Conservation (phyloP, 2,888 invertebrate genomes). For the Tachystola acroxantha region DNA sequence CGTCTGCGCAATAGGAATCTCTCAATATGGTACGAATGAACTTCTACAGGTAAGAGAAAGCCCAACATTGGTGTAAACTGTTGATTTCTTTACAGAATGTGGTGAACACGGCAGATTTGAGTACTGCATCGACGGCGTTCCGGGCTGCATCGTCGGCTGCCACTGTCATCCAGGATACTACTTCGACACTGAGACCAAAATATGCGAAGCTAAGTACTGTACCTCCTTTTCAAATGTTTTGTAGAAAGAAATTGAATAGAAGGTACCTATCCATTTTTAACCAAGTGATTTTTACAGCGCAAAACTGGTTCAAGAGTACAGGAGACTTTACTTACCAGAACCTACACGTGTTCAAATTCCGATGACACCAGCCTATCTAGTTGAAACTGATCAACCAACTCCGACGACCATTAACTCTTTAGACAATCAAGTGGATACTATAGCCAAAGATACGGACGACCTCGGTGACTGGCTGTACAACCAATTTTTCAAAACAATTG, state of each 20-base stretch:
- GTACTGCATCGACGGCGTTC: constrained; percentile 59
- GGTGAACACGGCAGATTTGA: constrained; percentile 63
- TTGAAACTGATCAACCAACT: constrained; percentile 18
- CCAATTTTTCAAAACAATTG: constrained; percentile 67
- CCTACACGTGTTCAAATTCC: constrained; percentile 27
- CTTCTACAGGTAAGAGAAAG: too few species aligned
- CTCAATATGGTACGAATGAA: constrained; percentile 8
- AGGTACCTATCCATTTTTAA: background rate
- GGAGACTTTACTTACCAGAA: constrained; percentile 31
- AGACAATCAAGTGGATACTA: constrained; percentile 39
- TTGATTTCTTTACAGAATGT: constrained; percentile 45
- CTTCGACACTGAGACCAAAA: constrained; percentile 64
- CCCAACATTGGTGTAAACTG: background rate
- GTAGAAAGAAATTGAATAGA: background rate
- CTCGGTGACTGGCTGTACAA: constrained; percentile 68
- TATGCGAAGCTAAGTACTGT: constrained; percentile 62
- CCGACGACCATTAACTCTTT: constrained; percentile 24
- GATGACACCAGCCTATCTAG: constrained; percentile 12
- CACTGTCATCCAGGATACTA: constrained; percentile 69
- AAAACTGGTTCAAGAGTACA: constrained; percentile 42
- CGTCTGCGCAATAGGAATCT: constrained; percentile 6
- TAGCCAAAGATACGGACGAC: constrained; percentile 51
- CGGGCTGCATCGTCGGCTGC: constrained; percentile 66
- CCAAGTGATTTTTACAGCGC: constrained; percentile 35
- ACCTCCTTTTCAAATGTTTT: background rate